Evolutionary conservation across 2,113 vertebrate genomes (phyloP).

Genomic region (Xenotilapia caudafasciata): DNA sequence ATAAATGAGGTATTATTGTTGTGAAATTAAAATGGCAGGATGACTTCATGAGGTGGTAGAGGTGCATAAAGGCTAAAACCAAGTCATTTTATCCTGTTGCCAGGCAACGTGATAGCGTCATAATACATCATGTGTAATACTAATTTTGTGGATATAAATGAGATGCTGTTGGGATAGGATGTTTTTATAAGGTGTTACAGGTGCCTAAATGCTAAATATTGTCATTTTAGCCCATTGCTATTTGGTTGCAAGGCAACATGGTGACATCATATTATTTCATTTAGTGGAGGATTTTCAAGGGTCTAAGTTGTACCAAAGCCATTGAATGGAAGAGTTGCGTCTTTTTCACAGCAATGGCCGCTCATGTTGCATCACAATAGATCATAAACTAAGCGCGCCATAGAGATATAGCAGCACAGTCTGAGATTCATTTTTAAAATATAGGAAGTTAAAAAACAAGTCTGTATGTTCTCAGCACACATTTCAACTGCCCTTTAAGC

Average conservation of each 20-base stretch:
- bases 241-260: background rate
- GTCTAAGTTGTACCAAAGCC: background rate
- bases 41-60: background rate
- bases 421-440: background rate
- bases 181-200: background rate
- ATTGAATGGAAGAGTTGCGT: background rate
- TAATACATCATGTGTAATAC: background rate
- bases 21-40: background rate
- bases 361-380: background rate
- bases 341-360: background rate
- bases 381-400: background rate
- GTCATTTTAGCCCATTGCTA: background rate
- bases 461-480: background rate
- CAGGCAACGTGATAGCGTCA: background rate
- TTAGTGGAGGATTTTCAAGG: background rate
- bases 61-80: background rate
- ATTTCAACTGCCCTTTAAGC: background rate
- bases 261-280: background rate
- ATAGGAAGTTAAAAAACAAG: background rate
- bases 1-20: background rate
- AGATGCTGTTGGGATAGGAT: background rate
- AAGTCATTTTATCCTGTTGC: background rate
- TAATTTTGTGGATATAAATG: background rate
- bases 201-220: background rate
- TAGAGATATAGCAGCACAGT: background rate